Conservation (phyloP, 1,140 invertebrate species). For the Periplaneta americana region DNA sequence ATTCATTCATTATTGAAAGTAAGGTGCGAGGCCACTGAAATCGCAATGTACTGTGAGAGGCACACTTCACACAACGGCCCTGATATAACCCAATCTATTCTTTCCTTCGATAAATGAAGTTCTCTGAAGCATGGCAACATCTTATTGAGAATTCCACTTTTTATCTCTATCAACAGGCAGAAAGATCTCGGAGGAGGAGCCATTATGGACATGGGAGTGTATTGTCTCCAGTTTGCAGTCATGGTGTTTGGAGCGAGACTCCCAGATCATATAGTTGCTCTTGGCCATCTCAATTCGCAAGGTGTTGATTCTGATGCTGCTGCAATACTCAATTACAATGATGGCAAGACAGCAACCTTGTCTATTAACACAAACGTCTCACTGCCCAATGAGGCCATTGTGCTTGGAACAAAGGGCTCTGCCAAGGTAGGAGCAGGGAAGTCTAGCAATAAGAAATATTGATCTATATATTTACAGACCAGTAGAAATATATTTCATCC, state of each 20-base stretch:
- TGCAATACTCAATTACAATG: slow-evolving; percentile 55
- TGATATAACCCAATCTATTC: too few relatives aligned
- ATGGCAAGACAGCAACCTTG: slow-evolving; percentile 57
- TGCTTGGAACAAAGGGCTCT: slow-evolving; percentile 61
- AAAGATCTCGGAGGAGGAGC: slow-evolving; percentile 71
- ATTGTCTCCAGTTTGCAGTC: slow-evolving; percentile 68
- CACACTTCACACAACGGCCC: too few relatives aligned
- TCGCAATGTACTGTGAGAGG: too few relatives aligned
- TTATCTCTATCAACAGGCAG: background rate
- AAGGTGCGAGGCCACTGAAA: too few relatives aligned
- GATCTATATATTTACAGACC: background rate
- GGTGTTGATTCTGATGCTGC: slow-evolving; percentile 62
- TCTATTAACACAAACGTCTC: slow-evolving; percentile 43
- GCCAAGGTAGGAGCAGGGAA: slow-evolving; percentile 43
- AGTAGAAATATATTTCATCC: too few relatives aligned
- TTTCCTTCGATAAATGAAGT: too few relatives aligned
- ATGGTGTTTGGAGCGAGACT: slow-evolving; percentile 59
- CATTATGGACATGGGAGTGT: slow-evolving; percentile 78
- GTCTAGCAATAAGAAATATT: too few relatives aligned
- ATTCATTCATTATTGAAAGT: too few relatives aligned
- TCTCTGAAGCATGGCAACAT: too few relatives aligned
- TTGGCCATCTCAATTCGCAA: slow-evolving; percentile 59
- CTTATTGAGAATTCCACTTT: background rate
- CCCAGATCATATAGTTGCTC: slow-evolving; percentile 41
- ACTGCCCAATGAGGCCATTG: slow-evolving; percentile 57